phyloP scores from a whole-genome alignment of 2,797 vertebrate species.

The Pseudotriccus pelzelni region DNA sequence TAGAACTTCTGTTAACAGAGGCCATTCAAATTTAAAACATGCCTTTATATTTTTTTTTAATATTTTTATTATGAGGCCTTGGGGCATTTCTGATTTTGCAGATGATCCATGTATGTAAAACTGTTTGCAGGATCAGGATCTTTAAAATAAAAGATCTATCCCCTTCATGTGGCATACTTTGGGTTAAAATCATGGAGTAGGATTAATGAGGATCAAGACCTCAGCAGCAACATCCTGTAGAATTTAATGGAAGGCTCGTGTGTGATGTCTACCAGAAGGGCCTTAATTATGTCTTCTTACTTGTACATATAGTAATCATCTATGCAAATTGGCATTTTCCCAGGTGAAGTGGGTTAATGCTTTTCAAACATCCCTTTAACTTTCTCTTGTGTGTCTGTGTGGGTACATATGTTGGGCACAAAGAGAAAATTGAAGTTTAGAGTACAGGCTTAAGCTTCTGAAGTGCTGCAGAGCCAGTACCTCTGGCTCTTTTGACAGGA shows the following conservation, averaged over 20 bases:
- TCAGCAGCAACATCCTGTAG: neutral
- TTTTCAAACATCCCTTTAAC: conserved; percentile 7
- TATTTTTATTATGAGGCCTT: neutral
- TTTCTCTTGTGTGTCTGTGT: neutral
- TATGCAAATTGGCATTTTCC: conserved; percentile 49
- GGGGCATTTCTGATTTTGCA: neutral
- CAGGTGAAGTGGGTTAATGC: conserved; percentile 16
- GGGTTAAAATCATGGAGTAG: neutral
- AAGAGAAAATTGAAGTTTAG: neutral
- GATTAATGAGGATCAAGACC: neutral
- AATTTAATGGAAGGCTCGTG: neutral
- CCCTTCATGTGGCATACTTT: neutral
- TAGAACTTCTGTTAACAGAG: neutral
- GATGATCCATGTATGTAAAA: neutral
- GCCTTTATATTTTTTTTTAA: neutral
- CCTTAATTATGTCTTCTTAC: conserved; percentile 2
- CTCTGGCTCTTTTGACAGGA: neutral
- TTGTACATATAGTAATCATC: conserved; percentile 21
- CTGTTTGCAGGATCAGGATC: neutral
- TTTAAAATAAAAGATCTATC: neutral
- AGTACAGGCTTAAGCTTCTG: neutral
- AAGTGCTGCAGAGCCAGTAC: neutral
- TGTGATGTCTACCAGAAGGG: neutral
- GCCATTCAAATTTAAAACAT: neutral
- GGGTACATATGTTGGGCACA: neutral